Evolutionary conservation across 2,888 invertebrate genomes (phyloP).

Genomic region (Leptinotarsa peninsularis): DNA sequence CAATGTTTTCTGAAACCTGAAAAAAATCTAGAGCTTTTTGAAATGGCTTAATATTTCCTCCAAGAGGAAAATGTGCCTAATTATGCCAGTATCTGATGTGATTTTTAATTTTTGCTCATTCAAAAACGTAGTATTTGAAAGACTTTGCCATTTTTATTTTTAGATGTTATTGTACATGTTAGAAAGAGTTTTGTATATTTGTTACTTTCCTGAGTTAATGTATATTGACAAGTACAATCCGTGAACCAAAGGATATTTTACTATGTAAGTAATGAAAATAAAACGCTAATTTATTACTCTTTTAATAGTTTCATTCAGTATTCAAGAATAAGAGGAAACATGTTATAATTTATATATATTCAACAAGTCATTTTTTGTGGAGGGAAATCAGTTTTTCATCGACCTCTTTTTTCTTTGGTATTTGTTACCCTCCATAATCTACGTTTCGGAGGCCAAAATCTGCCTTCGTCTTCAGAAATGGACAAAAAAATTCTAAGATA

Average conservation of each 20-base stretch:
- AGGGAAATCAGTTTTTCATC: too few species aligned
- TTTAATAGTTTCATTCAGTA: background rate
- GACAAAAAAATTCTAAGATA: too few species aligned
- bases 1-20: background rate
- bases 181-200: slow-evolving; percentile 12
- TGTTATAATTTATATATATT: too few species aligned
- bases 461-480: too few species aligned
- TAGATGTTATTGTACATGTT: slow-evolving; percentile 21
- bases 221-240: slow-evolving; percentile 26
- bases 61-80: background rate
- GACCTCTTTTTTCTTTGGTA: too few species aligned
- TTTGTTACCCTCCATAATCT: too few species aligned
- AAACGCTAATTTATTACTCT: slow-evolving; percentile 43
- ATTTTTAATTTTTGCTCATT: slow-evolving; percentile 14
- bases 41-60: slow-evolving; percentile 5
- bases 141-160: slow-evolving; percentile 20
- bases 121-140: background rate
- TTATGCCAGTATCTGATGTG: slow-evolving; percentile 8
- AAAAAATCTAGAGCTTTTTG: background rate
- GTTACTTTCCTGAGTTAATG: slow-evolving; percentile 2
- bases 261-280: slow-evolving; percentile 33
- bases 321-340: background rate
- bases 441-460: too few species aligned
- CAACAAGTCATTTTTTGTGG: too few species aligned
- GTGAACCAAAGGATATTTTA: slow-evolving; percentile 23